phyloP scores from a whole-genome alignment of 2,888 invertebrate species.

The Seira sanloemensis region DNA sequence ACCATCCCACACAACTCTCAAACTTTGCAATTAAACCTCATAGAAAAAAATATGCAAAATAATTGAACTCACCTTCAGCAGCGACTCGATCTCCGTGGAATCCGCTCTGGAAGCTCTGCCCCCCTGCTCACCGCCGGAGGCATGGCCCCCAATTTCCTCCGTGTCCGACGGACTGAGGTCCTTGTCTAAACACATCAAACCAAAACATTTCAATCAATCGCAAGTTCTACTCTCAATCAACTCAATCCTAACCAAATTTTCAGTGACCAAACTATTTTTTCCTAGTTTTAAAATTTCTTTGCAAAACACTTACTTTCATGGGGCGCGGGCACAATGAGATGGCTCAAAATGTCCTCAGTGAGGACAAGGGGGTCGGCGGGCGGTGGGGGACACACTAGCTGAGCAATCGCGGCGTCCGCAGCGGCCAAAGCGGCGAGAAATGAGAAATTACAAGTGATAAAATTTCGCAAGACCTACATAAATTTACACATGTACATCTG shows the following conservation, averaged over 20 bases:
- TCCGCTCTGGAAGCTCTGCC: constrained; percentile 83
- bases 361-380: constrained; percentile 95
- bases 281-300: too few relatives aligned
- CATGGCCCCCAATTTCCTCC: constrained; percentile 71
- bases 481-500: too few relatives aligned
- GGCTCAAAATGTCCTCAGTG: constrained; percentile 96
- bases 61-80: constrained; percentile 82
- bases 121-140: constrained; percentile 68
- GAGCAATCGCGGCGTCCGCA: constrained; percentile 73
- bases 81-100: constrained; percentile 96
- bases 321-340: constrained; percentile 96
- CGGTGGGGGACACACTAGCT: constrained; percentile 95
- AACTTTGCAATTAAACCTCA: too few relatives aligned
- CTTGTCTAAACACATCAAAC: constrained; percentile 68
- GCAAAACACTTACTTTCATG: constrained; percentile 86
- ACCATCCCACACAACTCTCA: too few relatives aligned
- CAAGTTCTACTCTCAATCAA: not conserved
- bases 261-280: too few relatives aligned
- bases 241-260: too few relatives aligned
- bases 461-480: too few relatives aligned
- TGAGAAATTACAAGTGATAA: too few relatives aligned
- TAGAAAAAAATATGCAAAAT: not conserved
- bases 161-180: constrained; percentile 73
- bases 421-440: constrained; percentile 71
- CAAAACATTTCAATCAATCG: constrained; percentile 19